Conservation (phyloP, 2,888 invertebrate genomes). For the Caenorhabditis zanzibari region DNA sequence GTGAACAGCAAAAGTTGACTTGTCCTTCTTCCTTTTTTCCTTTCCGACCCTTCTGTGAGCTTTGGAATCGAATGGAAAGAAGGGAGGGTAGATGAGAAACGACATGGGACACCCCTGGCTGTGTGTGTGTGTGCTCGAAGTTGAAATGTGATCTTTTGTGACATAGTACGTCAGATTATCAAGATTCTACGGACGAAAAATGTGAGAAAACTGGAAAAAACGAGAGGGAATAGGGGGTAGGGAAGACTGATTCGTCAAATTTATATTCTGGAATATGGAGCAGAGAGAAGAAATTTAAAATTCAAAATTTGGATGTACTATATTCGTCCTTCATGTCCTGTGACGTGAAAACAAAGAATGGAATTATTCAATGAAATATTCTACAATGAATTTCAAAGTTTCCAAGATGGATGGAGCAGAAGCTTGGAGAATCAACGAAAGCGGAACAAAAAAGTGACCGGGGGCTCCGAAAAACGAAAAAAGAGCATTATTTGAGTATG, state of each 20-base stretch:
- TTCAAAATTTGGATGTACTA: constrained; percentile 22
- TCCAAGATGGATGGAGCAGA: background rate
- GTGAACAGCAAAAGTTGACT: constrained; percentile 27
- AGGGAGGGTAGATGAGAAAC: constrained; percentile 43
- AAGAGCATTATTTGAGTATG: constrained; percentile 57
- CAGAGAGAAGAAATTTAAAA: constrained; percentile 3
- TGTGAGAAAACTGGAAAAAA: constrained; percentile 28
- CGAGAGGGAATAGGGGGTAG: background rate
- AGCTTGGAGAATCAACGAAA: background rate
- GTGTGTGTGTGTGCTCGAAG: constrained; percentile 37
- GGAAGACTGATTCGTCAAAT: constrained; percentile 2
- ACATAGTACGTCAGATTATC: constrained; percentile 65
- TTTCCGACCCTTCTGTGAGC: constrained; percentile 5
- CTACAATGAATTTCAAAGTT: constrained; percentile 1
- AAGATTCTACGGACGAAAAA: constrained; percentile 44
- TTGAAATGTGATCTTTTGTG: constrained; percentile 65
- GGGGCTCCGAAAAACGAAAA: constrained; percentile 1
- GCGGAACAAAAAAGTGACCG: constrained; percentile 28
- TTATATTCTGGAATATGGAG: background rate
- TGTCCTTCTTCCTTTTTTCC: constrained; percentile 20
- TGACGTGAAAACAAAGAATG: background rate
- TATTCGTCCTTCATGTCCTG: background rate
- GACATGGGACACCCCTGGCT: constrained; percentile 64
- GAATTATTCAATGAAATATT: constrained; percentile 25
- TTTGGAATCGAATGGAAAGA: constrained; percentile 34